Conservation (phyloP, 2,888 invertebrate species). For the Digitonthophagus gazella region DNA sequence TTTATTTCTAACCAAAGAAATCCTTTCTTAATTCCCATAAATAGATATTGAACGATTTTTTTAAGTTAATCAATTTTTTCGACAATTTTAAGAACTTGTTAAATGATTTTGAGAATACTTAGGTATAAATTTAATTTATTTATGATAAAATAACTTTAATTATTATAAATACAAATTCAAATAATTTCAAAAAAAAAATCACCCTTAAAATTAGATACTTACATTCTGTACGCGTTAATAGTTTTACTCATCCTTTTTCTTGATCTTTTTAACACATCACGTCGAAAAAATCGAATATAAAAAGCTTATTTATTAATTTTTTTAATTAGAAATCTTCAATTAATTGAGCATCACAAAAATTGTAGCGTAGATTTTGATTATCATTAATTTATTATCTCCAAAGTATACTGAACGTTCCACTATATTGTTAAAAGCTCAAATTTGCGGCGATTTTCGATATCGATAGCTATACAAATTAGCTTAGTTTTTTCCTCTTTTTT, state of each 20-base stretch:
- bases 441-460: background rate
- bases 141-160: no score
- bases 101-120: no score
- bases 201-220: conserved; percentile 52
- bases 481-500: conserved; percentile 1
- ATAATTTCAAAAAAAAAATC: background rate
- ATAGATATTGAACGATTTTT: no score
- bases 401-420: background rate
- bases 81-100: no score
- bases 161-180: background rate
- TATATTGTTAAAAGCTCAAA: background rate
- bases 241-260: conserved; percentile 74
- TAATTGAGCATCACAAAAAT: conserved; percentile 20
- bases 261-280: conserved; percentile 25
- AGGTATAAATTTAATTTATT: no score
- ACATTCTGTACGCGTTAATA: conserved; percentile 88
- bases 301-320: background rate
- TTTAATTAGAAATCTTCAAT: conserved; percentile 22
- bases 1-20: no score
- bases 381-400: background rate
- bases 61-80: no score
- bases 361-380: conserved; percentile 9
- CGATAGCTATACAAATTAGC: no score
- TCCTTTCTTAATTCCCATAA: no score
- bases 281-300: conserved; percentile 11